Evolutionary conservation across 53 echinoderm and acorn worm genomes (phyloP), one percentile per base, ranked within the genome.

Genomic region (Astropecten irregularis): DNA sequence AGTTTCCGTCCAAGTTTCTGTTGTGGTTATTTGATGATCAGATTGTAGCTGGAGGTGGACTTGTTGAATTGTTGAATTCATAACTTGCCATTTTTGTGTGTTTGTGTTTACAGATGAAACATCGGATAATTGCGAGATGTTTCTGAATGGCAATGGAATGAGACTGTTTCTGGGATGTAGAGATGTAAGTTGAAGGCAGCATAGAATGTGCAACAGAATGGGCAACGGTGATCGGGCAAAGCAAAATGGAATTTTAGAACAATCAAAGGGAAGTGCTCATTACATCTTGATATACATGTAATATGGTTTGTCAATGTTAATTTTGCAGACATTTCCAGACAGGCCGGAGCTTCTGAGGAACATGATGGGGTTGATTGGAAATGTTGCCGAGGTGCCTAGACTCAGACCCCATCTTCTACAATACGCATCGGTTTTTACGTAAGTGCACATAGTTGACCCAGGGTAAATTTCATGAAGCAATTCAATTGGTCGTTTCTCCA

Each of bases 301-400:
- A n/a, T n/a, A n/a, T n/a, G n/a, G n/a, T n/a, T n/a, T n/a, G n/a
- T n/a, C n/a, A n/a, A n/a, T n/a, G n/a, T n/a, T 11, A 11, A 42
- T 42, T 42, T 11, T 42, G 11, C 76, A 99, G 99, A 77, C 79
- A 2, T 99, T 95, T 82, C 86, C 82, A 63, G 90, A 92, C 11
- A 94, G 84, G 32, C 92, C 92, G 26, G 99, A 99, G 47, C 85
- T 99, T 2, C 67, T 99, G 14, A 42, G 99, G 27, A 99, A 99
- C 69, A 99, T 99, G 99, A 99, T 99, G 99, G 99, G 97, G 18
- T 74, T 99, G 71, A 86, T 99, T 31, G 97, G 99, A 29, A 99
- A 99, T 53, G 99, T 99, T 19, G 94, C 99, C n/a, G 99, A 99
- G 73, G 99, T 99, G 39, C 73, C 69, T 26, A 25, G 44, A 40